Conservation (phyloP, 2,888 invertebrate genomes). For the Eustalomyia histrio region DNA sequence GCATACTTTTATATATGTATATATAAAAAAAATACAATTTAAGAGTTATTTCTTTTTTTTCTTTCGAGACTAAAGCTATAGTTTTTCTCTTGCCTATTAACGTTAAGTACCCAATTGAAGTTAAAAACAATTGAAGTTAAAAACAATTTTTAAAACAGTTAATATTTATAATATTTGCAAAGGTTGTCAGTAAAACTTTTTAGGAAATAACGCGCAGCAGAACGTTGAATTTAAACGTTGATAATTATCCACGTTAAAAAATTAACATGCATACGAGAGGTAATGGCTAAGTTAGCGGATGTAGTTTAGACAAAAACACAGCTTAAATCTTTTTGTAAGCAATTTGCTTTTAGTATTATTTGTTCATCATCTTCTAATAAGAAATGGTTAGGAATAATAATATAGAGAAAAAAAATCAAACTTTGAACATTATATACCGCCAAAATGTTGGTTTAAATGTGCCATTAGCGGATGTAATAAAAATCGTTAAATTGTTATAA, state of each 20-base stretch:
- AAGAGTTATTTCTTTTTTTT: slow-evolving; percentile 1
- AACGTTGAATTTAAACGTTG: too few species aligned
- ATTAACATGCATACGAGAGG: too few species aligned
- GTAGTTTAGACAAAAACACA: too few species aligned
- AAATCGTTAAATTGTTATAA: slow-evolving; percentile 64
- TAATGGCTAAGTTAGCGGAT: too few species aligned
- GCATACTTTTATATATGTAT: background rate
- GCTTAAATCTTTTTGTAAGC: slow-evolving; percentile 47
- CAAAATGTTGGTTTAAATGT: slow-evolving; percentile 67
- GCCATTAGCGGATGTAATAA: slow-evolving; percentile 69
- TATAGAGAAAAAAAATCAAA: slow-evolving; percentile 36
- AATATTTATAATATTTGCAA: too few species aligned
- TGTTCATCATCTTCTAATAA: slow-evolving; percentile 3
- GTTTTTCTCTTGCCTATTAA: too few species aligned
- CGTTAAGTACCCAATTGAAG: too few species aligned
- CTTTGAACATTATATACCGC: slow-evolving; percentile 60
- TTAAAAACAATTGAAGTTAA: too few species aligned
- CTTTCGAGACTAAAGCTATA: slow-evolving; percentile 14
- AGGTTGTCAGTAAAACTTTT: too few species aligned
- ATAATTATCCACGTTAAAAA: too few species aligned
- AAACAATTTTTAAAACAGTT: too few species aligned
- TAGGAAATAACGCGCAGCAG: too few species aligned
- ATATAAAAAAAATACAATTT: slow-evolving; percentile 1
- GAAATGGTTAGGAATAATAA: slow-evolving; percentile 30
- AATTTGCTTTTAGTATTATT: slow-evolving; percentile 38